These are phyloP conservation scores for Rhinoptilus africanus DNA, from an alignment of 2,113 vertebrate species.

Conservation along the genomic window DNA sequence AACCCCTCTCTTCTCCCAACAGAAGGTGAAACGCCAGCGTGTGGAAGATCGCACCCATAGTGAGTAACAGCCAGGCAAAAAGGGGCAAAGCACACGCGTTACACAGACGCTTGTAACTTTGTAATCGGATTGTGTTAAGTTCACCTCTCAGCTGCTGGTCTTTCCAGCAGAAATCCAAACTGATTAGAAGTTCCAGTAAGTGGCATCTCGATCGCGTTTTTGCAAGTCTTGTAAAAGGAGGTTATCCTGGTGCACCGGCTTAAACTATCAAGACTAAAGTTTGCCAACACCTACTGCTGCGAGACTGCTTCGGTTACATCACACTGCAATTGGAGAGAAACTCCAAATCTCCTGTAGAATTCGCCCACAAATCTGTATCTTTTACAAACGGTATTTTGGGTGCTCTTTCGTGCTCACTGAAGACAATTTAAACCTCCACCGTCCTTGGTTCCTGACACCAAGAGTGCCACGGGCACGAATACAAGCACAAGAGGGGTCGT, in stretches of 20 bases:
- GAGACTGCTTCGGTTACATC: background rate
- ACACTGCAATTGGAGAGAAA: background rate
- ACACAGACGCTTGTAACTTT: background rate
- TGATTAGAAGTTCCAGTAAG: background rate
- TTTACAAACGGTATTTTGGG: background rate
- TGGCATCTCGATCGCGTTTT: background rate
- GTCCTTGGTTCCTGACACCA: background rate
- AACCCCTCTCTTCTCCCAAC: background rate
- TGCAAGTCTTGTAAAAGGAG: background rate
- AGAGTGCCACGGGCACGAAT: background rate
- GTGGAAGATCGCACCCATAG: background rate
- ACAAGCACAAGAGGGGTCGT: background rate
- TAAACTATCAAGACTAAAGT: background rate
- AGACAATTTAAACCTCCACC: background rate
- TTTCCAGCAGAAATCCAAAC: background rate
- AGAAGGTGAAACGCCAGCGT: background rate
- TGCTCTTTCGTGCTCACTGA: background rate
- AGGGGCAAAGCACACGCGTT: background rate
- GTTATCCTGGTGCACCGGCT: background rate
- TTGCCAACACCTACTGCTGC: background rate
- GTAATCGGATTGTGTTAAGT: background rate
- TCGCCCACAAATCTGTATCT: background rate
- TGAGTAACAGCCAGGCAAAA: background rate
- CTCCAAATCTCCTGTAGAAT: background rate
- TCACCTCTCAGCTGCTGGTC: background rate